Percentiles rank a stretch among this genome's conserved stretches.
Evolutionary conservation across 2,113 vertebrate genomes (phyloP).

Genomic region (Platichthys flesus): DNA sequence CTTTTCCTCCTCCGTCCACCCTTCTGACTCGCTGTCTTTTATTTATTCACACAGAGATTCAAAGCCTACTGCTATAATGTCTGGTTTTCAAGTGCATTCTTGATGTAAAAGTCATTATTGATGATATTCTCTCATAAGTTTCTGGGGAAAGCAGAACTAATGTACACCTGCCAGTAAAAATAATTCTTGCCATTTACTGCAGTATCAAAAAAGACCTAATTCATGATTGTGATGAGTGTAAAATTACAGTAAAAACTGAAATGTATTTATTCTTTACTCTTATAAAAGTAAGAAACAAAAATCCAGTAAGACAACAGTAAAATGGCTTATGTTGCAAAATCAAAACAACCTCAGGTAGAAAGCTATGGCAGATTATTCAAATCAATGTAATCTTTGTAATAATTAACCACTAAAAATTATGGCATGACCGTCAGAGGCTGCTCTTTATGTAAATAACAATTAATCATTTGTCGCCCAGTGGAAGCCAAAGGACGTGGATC

Average conservation of each 20-base stretch:
- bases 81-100: no score
- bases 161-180: neutral
- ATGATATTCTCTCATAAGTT: neutral
- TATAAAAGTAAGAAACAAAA: neutral
- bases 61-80: neutral
- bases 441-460: neutral
- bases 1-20: neutral
- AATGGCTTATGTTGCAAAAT: neutral
- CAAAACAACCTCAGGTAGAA: neutral
- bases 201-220: neutral
- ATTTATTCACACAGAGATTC: neutral
- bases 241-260: neutral
- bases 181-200: neutral
- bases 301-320: neutral
- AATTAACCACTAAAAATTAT: no score
- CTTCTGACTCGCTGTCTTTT: neutral
- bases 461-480: neutral
- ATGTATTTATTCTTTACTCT: neutral
- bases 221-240: neutral
- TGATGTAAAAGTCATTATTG: no score
- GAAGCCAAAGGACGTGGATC: neutral
- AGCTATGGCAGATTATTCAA: no score
- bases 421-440: no score
- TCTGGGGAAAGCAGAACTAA: neutral
- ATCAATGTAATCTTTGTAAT: no score